These are phyloP conservation scores for Cecropterus lyciades DNA, from an alignment of 1,140 invertebrate genomes.

Conservation along the genomic window DNA sequence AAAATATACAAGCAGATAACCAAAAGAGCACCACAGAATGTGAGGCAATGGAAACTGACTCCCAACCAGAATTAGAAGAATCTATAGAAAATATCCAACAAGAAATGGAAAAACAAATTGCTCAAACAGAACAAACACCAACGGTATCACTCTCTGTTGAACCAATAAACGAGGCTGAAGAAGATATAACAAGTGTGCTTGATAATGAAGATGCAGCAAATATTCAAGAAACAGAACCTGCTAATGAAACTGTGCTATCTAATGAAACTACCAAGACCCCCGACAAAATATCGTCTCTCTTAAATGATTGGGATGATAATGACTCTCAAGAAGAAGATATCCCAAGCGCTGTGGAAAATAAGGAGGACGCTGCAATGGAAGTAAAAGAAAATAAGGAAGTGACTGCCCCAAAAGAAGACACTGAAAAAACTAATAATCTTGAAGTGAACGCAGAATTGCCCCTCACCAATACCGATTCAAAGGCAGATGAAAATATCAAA, in stretches of 20 bases:
- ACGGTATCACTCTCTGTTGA: background rate
- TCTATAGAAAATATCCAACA: conserved; percentile 81
- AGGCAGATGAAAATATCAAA: conserved; percentile 66
- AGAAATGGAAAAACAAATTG: conserved; percentile 66
- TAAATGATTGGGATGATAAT: conserved; percentile 83
- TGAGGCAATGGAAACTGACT: conserved; percentile 32
- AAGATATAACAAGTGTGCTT: conserved; percentile 1
- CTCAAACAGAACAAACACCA: conserved; percentile 24
- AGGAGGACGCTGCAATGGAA: conserved; percentile 9
- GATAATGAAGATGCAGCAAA: background rate
- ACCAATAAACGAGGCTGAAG: background rate
- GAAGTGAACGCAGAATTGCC: conserved; percentile 9
- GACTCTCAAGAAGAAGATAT: conserved; percentile 66
- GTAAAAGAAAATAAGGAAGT: conserved; percentile 12
- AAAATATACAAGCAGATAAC: conserved; percentile 35
- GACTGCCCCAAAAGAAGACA: background rate
- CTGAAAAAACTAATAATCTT: conserved; percentile 13
- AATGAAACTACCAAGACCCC: conserved; percentile 37
- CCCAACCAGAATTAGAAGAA: conserved; percentile 65
- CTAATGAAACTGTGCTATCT: background rate
- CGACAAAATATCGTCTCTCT: conserved; percentile 75
- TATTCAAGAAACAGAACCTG: background rate
- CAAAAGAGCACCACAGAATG: conserved; percentile 1
- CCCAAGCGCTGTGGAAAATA: conserved; percentile 28
- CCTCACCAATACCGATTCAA: conserved; percentile 37